phyloP scores from a whole-genome alignment of 2,113 vertebrate species.

The Ia io region DNA sequence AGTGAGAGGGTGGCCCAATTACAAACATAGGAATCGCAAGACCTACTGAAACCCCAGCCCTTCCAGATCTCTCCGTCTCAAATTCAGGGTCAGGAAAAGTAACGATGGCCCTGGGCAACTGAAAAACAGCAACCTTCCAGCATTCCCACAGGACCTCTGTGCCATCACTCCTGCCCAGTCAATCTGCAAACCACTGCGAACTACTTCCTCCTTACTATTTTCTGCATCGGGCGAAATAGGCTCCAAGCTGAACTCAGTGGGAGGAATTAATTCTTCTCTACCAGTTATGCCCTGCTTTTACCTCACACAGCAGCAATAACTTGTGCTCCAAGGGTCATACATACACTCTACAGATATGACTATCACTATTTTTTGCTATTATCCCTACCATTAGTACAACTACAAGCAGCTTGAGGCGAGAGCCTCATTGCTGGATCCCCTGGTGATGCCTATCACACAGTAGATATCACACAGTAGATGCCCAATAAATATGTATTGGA shows the following conservation, averaged over 20 bases:
- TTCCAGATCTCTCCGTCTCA: neutral
- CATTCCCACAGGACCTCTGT: neutral
- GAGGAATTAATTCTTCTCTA: neutral
- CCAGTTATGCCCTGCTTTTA: conserved; percentile 24
- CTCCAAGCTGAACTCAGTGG: neutral
- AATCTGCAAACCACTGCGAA: neutral
- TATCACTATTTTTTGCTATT: conserved; percentile 44
- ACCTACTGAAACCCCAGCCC: neutral
- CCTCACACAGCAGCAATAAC: neutral
- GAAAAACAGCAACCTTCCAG: neutral
- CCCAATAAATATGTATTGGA: conserved; percentile 58
- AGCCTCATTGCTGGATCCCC: conserved; percentile 37
- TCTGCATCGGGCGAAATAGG: neutral
- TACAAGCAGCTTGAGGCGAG: conserved; percentile 56
- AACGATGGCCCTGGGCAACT: neutral
- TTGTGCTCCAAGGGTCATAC: conserved; percentile 17
- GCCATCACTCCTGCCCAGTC: neutral
- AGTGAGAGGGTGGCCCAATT: neutral
- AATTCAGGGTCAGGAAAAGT: neutral
- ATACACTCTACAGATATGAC: conserved; percentile 25
- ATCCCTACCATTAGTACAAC: conserved; percentile 48
- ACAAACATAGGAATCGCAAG: neutral
- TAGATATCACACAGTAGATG: conserved; percentile 45
- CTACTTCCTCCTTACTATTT: neutral
- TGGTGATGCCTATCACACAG: conserved; percentile 27